These are phyloP conservation scores for Willowsia nigromaculata DNA, from an alignment of 2,888 invertebrate genomes.

Conservation along the genomic window DNA sequence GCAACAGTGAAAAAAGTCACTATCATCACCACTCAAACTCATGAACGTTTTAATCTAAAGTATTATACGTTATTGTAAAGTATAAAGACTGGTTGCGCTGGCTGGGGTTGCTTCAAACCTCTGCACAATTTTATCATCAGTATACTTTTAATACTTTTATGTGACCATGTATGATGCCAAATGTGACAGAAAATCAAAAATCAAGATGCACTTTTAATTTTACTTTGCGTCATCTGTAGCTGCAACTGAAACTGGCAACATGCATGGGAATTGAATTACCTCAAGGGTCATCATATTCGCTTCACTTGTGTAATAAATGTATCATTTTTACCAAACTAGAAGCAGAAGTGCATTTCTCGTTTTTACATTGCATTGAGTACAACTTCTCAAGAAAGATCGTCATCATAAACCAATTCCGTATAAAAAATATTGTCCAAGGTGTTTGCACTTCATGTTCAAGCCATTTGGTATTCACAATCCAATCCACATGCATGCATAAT, in stretches of 20 bases:
- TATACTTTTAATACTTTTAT: too few relatives aligned
- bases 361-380: not conserved
- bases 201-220: too few relatives aligned
- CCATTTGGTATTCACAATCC: not conserved
- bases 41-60: slow-evolving; percentile 25
- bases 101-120: not conserved
- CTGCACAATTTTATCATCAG: slow-evolving; percentile 4
- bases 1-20: slow-evolving; percentile 44
- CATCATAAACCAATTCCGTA: not conserved
- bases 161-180: too few relatives aligned
- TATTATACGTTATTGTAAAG: not conserved
- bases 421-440: slow-evolving; percentile 5
- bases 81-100: not conserved
- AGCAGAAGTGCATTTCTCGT: not conserved
- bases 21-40: not conserved
- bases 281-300: not conserved
- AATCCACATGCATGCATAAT: not conserved
- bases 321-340: not conserved
- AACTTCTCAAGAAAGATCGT: not conserved
- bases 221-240: too few relatives aligned
- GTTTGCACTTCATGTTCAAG: not conserved
- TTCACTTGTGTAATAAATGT: not conserved
- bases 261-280: too few relatives aligned
- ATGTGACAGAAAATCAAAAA: too few relatives aligned
- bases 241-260: too few relatives aligned